Base-by-base conservation (phyloP, 2,113 vertebrate species). In the Conger conger region DNA sequence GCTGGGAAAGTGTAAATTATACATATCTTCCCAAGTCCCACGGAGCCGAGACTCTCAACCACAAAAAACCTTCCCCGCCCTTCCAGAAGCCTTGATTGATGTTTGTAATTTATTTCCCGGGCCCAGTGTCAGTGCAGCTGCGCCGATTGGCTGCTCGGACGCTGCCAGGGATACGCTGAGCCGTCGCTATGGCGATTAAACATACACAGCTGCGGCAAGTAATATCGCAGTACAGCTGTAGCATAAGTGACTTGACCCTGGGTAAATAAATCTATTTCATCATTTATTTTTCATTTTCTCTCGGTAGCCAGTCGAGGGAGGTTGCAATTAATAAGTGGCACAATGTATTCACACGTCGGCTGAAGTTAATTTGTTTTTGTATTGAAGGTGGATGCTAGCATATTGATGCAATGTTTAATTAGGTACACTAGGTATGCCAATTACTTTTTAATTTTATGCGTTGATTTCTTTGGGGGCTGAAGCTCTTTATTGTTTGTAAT, bases 111-210 rank as follows among this genome's bases (percentile, higher is more conserved):
- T 86, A 38, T 82, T 84, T 82, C 79, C 77, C 6, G 35, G 30
- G 6, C 80, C 79, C 45, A 85, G 82, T 91, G 90, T 92, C 88
- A 57, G 81, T 88, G 76, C 89, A 92, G 89, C 89, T 93, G 90
- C 83, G 73, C 81, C n/a, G 83, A 89, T 87, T 82, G 57, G 38
- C 1, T 27, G 37, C 40, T 85, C 85, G 53, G 84, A 54, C 86
- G 45, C 81, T 82, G 90, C 88, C 87, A 88, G 92, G 89, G 87
- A 86, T 82, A 79, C 73, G 83, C 68, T 78, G 84, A 88, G 87
- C 82, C 45, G 89, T 91, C 90, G 87, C 89, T 85, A 89, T 91
- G 89, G 88, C 38, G 80, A 91, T 91, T 89, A 90, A 90, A 90
- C 88, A 86, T 87, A 89, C 91, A 90, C 86, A 90, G 90, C 87